These are phyloP conservation scores for Platichthys stellatus DNA, from an alignment of 2,113 vertebrate species.

Conservation along the genomic window DNA sequence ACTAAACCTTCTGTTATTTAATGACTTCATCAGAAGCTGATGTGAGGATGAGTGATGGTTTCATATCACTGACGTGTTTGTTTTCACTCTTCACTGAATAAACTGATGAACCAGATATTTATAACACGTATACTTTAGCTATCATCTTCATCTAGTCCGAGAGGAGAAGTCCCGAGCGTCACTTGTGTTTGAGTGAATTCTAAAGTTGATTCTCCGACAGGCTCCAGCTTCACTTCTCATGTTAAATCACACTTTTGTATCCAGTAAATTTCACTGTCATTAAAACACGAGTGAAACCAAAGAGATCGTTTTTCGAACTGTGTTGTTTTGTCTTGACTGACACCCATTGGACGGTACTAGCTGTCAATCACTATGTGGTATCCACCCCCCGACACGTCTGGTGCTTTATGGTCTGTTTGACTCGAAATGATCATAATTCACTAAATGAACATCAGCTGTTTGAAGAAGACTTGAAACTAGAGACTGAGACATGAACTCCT, in stretches of 20 bases:
- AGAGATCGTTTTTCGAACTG: not conserved
- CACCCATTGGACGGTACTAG: not conserved
- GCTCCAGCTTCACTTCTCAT: not conserved
- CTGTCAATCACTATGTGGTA: not conserved
- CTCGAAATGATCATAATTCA: not conserved
- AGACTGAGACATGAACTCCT: no score
- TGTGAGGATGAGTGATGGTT: not conserved
- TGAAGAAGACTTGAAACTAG: no score
- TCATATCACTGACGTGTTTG: not conserved
- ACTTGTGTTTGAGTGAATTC: not conserved
- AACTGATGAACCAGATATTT: not conserved
- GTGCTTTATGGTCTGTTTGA: not conserved
- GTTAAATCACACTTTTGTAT: constrained; percentile 2
- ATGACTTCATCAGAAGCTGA: not conserved
- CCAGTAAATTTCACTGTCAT: constrained; percentile 5
- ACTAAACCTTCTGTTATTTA: not conserved
- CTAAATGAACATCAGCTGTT: no score
- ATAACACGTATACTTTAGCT: not conserved
- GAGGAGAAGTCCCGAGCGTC: not conserved
- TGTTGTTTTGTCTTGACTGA: not conserved
- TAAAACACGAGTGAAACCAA: constrained; percentile 12
- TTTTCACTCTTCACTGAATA: accelerated
- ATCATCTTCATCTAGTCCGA: not conserved
- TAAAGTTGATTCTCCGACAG: not conserved
- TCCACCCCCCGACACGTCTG: no score